phyloP scores from a whole-genome alignment of 1,140 invertebrate genomes.

The Drosophila baimaii region DNA sequence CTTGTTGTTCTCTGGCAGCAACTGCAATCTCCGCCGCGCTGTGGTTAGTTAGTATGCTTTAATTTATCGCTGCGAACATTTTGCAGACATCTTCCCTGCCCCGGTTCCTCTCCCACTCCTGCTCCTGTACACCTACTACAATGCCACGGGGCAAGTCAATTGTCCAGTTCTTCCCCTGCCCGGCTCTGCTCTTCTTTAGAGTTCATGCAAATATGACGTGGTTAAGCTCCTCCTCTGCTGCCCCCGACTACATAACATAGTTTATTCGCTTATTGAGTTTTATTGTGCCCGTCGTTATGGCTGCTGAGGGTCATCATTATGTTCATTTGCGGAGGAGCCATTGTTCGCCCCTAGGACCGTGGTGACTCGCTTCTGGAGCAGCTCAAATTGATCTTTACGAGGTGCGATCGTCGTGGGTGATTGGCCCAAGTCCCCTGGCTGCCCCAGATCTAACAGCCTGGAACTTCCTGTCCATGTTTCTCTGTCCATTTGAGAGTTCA shows the following conservation, averaged over 20 bases:
- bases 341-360: conserved; percentile 11
- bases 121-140: conserved; percentile 53
- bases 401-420: conserved; percentile 24
- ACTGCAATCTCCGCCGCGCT: conserved; percentile 17
- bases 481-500: conserved; percentile 65
- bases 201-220: conserved; percentile 67
- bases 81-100: conserved; percentile 33
- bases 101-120: conserved; percentile 13
- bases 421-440: background rate
- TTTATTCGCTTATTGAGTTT: conserved; percentile 73
- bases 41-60: conserved; percentile 72
- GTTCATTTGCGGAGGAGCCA: conserved; percentile 59
- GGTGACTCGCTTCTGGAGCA: conserved; percentile 13
- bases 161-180: conserved; percentile 47
- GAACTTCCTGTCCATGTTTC: conserved; percentile 61
- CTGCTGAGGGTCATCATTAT: conserved; percentile 59
- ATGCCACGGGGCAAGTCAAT: conserved; percentile 80
- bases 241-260: conserved; percentile 29
- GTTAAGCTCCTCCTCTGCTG: conserved; percentile 1
- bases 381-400: conserved; percentile 58
- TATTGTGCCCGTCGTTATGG: conserved; percentile 64
- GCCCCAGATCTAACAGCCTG: conserved; percentile 20
- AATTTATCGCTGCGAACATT: conserved; percentile 71
- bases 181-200: conserved; percentile 13
- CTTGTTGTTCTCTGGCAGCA: conserved; percentile 38